These are phyloP conservation scores for Helicorthomorpha holstii DNA, from an alignment of 1,140 invertebrate species.

Conservation along the genomic window DNA sequence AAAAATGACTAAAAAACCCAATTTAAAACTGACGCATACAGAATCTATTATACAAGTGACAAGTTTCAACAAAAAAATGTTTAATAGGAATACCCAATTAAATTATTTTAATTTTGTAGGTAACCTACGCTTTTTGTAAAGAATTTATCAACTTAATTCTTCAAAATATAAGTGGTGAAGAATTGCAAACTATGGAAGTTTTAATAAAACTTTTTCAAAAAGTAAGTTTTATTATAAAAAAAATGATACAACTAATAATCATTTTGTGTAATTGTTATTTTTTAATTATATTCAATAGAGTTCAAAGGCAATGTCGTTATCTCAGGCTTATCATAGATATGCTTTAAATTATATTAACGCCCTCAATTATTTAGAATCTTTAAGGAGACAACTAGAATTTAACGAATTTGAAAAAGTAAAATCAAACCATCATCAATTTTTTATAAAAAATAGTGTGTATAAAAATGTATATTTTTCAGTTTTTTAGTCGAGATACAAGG, in stretches of 20 bases:
- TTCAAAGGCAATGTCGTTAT: slow-evolving; percentile 26
- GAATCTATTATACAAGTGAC: no score
- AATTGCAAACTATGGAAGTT: slow-evolving; percentile 32
- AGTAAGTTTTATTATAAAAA: slow-evolving; percentile 22
- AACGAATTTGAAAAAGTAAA: slow-evolving; percentile 43
- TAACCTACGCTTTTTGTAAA: slow-evolving; percentile 48
- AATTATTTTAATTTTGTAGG: slow-evolving; percentile 22
- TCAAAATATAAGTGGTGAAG: slow-evolving; percentile 30
- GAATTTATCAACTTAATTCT: slow-evolving; percentile 41
- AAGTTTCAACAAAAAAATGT: no score
- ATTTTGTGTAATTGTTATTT: slow-evolving; percentile 1
- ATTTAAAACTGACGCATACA: no score
- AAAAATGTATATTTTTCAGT: slow-evolving; percentile 22
- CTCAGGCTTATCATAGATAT: slow-evolving; percentile 40
- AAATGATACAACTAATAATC: neutral
- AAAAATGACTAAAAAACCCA: no score
- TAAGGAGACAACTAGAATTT: slow-evolving; percentile 38
- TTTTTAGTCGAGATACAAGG: slow-evolving; percentile 38
- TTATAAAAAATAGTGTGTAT: neutral
- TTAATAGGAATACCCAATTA: no score
- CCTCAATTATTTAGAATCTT: slow-evolving; percentile 39
- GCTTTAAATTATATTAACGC: slow-evolving; percentile 45
- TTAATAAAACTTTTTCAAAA: slow-evolving; percentile 41
- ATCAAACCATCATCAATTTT: no score
- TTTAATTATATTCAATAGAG: slow-evolving; percentile 17